Conservation (phyloP, 2,888 invertebrate genomes). For the Perithous albicinctus region DNA sequence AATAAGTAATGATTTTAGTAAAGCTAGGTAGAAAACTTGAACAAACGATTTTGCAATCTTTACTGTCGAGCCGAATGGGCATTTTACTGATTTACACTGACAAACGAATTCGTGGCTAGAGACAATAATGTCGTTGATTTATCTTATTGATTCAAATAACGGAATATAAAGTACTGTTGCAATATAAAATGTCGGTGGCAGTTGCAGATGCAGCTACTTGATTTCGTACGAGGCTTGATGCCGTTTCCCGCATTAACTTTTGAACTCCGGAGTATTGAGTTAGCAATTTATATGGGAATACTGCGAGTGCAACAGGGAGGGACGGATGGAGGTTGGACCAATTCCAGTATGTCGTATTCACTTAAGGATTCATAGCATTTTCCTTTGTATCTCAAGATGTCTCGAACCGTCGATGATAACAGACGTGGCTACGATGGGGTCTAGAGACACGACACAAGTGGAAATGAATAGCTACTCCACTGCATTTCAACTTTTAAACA, state of each 20-base stretch:
- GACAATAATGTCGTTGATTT: neutral
- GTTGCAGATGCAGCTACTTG: neutral
- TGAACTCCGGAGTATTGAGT: constrained; percentile 26
- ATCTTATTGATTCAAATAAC: neutral
- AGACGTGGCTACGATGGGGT: constrained; percentile 1
- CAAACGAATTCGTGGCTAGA: neutral
- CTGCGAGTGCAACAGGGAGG: neutral
- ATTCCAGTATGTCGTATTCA: constrained; percentile 44
- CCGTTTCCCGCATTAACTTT: constrained; percentile 19
- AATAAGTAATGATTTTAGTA: constrained; percentile 11
- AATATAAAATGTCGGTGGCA: neutral
- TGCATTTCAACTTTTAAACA: neutral
- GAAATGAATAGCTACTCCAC: neutral
- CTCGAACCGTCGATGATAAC: constrained; percentile 14
- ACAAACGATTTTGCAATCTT: constrained; percentile 24
- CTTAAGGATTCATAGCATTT: constrained; percentile 63
- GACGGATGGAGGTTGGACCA: constrained; percentile 31
- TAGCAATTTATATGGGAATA: constrained; percentile 51
- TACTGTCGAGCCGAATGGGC: neutral
- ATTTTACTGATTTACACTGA: no score
- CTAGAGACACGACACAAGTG: neutral
- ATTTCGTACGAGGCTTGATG: neutral
- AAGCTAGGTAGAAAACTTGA: neutral
- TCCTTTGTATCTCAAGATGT: constrained; percentile 46
- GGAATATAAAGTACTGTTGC: neutral